These are phyloP conservation scores for Hycleus phaleratus DNA, from an alignment of 1,140 invertebrate genomes.

Conservation along the genomic window DNA sequence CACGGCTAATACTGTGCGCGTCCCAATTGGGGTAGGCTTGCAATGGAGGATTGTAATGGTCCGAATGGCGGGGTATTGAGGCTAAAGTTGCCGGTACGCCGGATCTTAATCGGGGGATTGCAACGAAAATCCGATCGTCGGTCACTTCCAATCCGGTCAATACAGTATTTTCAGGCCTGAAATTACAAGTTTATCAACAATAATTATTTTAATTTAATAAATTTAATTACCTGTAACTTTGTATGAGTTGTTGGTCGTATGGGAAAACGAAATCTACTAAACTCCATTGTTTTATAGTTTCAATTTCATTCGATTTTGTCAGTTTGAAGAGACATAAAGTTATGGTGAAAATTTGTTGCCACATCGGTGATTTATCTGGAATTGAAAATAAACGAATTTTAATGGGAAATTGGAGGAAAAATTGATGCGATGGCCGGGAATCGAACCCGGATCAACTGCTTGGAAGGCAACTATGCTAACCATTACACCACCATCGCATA, in stretches of 20 bases:
- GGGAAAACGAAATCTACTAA: constrained; percentile 61
- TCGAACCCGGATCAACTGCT: constrained; percentile 25
- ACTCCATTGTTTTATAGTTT: constrained; percentile 67
- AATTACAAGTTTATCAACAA: constrained; percentile 28
- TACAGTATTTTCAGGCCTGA: constrained; percentile 61
- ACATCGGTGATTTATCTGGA: not conserved
- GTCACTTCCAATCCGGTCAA: constrained; percentile 66
- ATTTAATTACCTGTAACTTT: constrained; percentile 28
- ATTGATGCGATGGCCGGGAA: constrained; percentile 15
- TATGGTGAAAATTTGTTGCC: not conserved
- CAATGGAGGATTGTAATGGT: constrained; percentile 56
- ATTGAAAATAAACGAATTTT: not conserved
- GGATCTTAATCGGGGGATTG: constrained; percentile 58
- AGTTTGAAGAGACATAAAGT: too few species aligned
- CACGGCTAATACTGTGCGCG: constrained; percentile 61
- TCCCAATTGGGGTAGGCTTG: constrained; percentile 74
- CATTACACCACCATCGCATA: constrained; percentile 58
- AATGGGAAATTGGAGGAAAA: not conserved
- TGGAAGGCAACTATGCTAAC: constrained; percentile 28
- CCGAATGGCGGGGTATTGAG: constrained; percentile 53
- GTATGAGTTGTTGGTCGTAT: constrained; percentile 40
- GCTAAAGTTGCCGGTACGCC: constrained; percentile 67
- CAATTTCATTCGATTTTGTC: constrained; percentile 40
- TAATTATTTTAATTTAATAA: not conserved
- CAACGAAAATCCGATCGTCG: constrained; percentile 62